A percentile compares a stretch with the other conserved stretches of the same genome.
These are phyloP conservation scores for Porites lutea DNA, from an alignment of 64 coral and sea anemone genomes.

Conservation along the genomic window DNA sequence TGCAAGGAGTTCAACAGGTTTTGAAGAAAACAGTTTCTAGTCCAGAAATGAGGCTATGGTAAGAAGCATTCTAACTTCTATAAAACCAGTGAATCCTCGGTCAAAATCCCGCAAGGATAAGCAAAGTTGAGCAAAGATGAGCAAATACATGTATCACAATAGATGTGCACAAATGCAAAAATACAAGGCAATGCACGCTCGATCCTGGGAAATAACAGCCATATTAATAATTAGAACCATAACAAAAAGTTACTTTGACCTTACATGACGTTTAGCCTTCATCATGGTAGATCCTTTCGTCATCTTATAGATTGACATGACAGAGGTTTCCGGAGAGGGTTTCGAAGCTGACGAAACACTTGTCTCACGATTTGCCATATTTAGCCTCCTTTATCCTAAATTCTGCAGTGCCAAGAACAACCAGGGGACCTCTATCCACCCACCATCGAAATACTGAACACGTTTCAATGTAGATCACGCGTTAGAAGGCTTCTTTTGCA, in stretches of 20 bases:
- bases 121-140: too few species aligned
- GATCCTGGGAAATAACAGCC: too few species aligned
- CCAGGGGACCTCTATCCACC: background rate
- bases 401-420: background rate
- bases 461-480: background rate
- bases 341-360: background rate
- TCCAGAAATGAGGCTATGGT: too few species aligned
- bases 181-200: too few species aligned
- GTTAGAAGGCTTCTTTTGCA: background rate
- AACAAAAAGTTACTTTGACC: background rate
- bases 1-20: too few species aligned
- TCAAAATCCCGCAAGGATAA: too few species aligned
- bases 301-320: constrained; percentile 21
- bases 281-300: constrained; percentile 35
- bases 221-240: too few species aligned
- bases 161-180: too few species aligned
- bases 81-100: too few species aligned
- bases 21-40: too few species aligned
- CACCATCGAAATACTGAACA: background rate
- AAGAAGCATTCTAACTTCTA: too few species aligned
- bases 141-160: too few species aligned
- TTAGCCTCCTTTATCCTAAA: background rate
- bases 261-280: constrained; percentile 46
- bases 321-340: background rate
- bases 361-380: background rate